Conservation (phyloP, 2,113 vertebrate species). For the Triplophysa dalaica region DNA sequence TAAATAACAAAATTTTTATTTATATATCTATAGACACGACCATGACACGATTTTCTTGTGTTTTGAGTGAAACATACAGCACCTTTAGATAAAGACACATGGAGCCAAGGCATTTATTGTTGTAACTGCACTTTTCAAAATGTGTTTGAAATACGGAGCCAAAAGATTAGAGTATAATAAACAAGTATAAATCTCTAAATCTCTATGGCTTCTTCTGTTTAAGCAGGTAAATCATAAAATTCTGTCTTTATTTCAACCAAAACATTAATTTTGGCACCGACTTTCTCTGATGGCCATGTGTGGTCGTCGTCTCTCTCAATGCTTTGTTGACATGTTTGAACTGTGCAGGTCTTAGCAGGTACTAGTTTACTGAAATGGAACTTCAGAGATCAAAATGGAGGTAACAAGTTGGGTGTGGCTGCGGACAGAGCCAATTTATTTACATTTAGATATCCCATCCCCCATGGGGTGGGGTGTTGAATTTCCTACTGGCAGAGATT, state of each 20-base stretch:
- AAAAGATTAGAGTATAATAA: slow-evolving; percentile 21
- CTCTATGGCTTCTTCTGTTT: not conserved
- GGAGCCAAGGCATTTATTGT: slow-evolving; percentile 22
- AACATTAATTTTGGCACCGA: slow-evolving; percentile 34
- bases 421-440: slow-evolving; percentile 40
- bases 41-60: too few species aligned
- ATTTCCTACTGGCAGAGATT: slow-evolving; percentile 60
- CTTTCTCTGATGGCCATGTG: slow-evolving; percentile 26
- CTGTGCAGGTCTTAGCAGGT: not conserved
- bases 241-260: slow-evolving; percentile 20
- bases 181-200: slow-evolving; percentile 5
- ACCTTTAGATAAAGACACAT: not conserved
- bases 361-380: slow-evolving; percentile 18
- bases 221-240: slow-evolving; percentile 7
- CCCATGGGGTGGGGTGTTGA: slow-evolving; percentile 51
- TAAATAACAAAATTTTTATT: too few species aligned
- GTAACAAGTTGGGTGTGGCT: slow-evolving; percentile 33
- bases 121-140: not conserved
- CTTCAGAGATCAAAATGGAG: slow-evolving; percentile 31
- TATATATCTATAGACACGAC: too few species aligned
- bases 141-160: not conserved
- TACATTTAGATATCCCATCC: slow-evolving; percentile 32
- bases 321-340: slow-evolving; percentile 27
- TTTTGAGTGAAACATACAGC: not conserved
- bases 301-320: slow-evolving; percentile 40